Evolutionary conservation across 2,797 vertebrate species (phyloP).

Genomic region (Caiman crocodilus): DNA sequence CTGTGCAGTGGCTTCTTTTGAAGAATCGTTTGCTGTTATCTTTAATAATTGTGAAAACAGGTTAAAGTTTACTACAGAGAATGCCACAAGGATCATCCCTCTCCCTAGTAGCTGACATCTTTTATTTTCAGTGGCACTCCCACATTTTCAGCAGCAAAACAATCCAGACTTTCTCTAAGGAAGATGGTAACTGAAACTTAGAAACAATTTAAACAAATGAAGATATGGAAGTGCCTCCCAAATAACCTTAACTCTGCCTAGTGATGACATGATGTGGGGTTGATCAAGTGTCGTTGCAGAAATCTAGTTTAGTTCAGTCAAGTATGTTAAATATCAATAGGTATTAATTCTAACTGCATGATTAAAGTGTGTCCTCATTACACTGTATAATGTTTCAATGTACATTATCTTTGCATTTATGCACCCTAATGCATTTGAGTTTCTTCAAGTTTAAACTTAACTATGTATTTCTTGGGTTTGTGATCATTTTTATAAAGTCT

Average conservation of each 20-base stretch:
- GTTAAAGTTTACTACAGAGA: neutral
- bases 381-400: neutral
- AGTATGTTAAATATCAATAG: neutral
- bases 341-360: neutral
- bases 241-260: neutral
- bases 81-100: neutral
- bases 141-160: neutral
- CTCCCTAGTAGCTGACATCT: neutral
- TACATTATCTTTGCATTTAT: neutral
- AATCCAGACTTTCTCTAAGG: neutral
- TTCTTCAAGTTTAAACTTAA: neutral
- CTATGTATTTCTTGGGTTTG: neutral
- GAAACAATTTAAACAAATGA: neutral
- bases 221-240: neutral
- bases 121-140: neutral
- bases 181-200: neutral
- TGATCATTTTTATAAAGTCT: neutral
- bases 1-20: neutral
- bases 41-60: neutral
- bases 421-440: neutral
- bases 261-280: neutral
- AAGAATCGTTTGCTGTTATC: constrained; percentile 13
- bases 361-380: neutral
- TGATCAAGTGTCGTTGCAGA: neutral
- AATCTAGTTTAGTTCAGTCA: neutral